Evolutionary conservation across 2,888 invertebrate genomes (phyloP).

Genomic region (Caenorhabditis sulstoni): DNA sequence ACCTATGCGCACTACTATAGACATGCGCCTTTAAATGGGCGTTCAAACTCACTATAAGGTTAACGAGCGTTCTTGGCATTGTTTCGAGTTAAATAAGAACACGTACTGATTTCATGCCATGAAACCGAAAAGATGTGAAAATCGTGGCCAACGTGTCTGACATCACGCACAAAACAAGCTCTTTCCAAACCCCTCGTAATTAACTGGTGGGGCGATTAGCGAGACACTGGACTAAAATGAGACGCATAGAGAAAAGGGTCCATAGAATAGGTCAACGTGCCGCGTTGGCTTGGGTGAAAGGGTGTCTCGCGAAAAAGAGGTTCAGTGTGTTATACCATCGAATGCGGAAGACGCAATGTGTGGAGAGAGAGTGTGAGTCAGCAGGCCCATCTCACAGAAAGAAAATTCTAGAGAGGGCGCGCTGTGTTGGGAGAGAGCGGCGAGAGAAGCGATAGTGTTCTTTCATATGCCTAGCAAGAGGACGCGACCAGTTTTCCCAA

Average conservation of each 20-base stretch:
- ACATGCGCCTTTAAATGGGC: constrained; percentile 3
- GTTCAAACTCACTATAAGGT: neutral
- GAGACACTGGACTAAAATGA: neutral
- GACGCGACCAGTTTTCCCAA: constrained; percentile 21
- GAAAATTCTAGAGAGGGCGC: constrained; percentile 48
- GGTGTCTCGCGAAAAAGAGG: constrained; percentile 6
- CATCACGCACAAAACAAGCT: neutral
- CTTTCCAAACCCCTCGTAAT: neutral
- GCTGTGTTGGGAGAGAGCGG: constrained; percentile 22
- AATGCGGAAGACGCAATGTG: constrained; percentile 1
- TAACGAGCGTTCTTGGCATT: too few relatives aligned
- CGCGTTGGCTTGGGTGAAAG: neutral
- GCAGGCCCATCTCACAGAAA: constrained; percentile 27
- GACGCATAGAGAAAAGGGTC: neutral
- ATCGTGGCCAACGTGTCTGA: neutral
- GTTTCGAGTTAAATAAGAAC: neutral
- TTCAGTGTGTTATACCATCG: constrained; percentile 4
- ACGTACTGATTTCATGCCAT: constrained; percentile 16
- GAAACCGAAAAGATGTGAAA: too few relatives aligned
- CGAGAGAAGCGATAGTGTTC: constrained; percentile 12
- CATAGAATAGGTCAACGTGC: constrained; percentile 3
- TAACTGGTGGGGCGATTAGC: neutral
- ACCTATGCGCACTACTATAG: neutral
- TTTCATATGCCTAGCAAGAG: constrained; percentile 26
- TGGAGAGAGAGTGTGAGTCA: constrained; percentile 16